phyloP scores from a whole-genome alignment of 2,113 vertebrate species.

The Clarias macrocephalus region DNA sequence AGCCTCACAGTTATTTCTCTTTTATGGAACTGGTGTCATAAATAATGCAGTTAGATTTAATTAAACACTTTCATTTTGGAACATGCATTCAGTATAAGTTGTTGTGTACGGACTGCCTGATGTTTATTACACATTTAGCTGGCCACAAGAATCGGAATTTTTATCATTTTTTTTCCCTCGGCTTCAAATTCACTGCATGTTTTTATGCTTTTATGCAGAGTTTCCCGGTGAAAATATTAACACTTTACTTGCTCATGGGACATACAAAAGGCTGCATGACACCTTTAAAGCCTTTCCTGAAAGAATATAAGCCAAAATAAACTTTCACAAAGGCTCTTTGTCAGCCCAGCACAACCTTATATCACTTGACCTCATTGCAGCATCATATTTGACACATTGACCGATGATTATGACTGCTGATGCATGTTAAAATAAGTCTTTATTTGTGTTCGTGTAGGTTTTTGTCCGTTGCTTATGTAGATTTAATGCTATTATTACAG shows the following conservation, averaged over 20 bases:
- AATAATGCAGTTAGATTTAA: background rate
- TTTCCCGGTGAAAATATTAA: background rate
- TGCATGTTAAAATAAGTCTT: background rate
- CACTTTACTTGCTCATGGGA: background rate
- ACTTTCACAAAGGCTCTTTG: background rate
- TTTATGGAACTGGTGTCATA: background rate
- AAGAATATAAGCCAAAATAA: background rate
- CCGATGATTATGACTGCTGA: background rate
- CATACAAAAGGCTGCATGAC: background rate
- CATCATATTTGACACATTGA: background rate
- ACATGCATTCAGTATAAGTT: background rate
- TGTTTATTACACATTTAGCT: background rate
- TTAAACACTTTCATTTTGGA: background rate
- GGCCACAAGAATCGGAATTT: background rate
- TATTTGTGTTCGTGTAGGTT: background rate
- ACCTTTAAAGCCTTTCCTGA: background rate
- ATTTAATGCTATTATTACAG: background rate
- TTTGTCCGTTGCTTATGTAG: background rate
- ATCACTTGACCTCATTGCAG: background rate
- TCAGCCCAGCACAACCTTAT: background rate
- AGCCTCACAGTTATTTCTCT: background rate
- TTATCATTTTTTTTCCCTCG: background rate
- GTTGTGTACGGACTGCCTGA: background rate
- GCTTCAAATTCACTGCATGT: background rate
- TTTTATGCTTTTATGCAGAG: background rate